Base-by-base conservation (phyloP, 2,797 vertebrate species). In the Austrolebias charrua region DNA sequence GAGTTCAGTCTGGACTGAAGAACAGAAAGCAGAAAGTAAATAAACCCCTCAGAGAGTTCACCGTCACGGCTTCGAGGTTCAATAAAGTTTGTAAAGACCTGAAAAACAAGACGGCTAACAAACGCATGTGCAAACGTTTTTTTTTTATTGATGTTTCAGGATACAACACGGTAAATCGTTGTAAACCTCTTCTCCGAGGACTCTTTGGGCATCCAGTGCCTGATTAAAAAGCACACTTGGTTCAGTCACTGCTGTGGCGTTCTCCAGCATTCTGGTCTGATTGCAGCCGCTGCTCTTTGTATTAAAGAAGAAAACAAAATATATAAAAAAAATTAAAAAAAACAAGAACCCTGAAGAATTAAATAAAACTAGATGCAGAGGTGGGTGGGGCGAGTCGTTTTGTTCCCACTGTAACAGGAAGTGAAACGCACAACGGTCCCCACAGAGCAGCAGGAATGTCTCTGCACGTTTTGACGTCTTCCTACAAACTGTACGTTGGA, bases 141-240 rank as follows among this genome's bases (percentile, higher is more conserved):
- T 43, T 29, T 67, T 66, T 75, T 84, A 84, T 88, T 89, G 64
- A 78, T 54, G 35, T 60, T 84, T 83, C 64, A 76, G 70, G 82
- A 81, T 70, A 86, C 77, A 86, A 78, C 74, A 60, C 50, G 33
- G 63, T 84, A 76, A 83, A 88, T 76, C 81, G 78, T 82, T 74
- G 83, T 60, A 29, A 66, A 80, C 74, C 66, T 70, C 65, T 79
- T 49, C 55, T 72, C 72, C 70, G 54, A 80, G 76, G 63, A 76
- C 63, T 85, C 82, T 86, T 84, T 86, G 83, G 82, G 75, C 71
- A 70, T 72, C 63, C 71, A 60, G 79, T 55, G 75, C 71, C 60
- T 44, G 63, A 71, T 76, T 76, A 63, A 73, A 73, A 68, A 67
- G 73, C 69, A 61, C 67, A 19, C 33, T 55, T 49, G 19, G 35